Evolutionary conservation across 2,113 vertebrate genomes (phyloP).

Genomic region (Oceanodroma tethys): DNA sequence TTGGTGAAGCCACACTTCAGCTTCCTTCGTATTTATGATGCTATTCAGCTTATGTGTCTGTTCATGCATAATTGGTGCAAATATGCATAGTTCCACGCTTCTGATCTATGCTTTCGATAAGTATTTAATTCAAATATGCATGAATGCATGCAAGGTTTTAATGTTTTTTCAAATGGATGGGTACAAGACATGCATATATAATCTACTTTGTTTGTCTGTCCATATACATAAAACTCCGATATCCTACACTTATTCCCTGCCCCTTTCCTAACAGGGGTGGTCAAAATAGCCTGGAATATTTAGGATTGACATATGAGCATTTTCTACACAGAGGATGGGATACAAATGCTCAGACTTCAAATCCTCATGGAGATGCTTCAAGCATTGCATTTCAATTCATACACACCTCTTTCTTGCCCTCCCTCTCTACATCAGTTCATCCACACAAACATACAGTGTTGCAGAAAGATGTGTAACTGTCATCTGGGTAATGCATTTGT

Average conservation of each 20-base stretch:
- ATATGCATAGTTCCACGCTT: not conserved
- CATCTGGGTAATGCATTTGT: not conserved
- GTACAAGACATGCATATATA: not conserved
- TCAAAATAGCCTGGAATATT: not conserved
- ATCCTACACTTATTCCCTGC: not conserved
- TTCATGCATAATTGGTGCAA: not conserved
- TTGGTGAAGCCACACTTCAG: not conserved
- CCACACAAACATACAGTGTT: fast-evolving
- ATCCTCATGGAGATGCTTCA: not conserved
- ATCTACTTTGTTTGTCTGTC: not conserved
- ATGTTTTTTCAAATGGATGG: not conserved
- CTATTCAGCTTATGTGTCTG: not conserved
- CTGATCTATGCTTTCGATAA: not conserved
- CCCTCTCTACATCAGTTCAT: not conserved
- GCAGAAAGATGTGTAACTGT: not conserved
- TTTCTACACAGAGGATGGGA: not conserved
- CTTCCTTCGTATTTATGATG: not conserved
- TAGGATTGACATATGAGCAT: fast-evolving
- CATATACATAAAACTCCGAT: not conserved
- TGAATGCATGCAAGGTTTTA: not conserved
- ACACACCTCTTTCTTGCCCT: not conserved
- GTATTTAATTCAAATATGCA: not conserved
- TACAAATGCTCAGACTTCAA: not conserved
- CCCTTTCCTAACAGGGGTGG: not conserved
- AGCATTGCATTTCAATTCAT: not conserved